Evolutionary conservation across 2,113 vertebrate genomes (phyloP).

Genomic region (Myiozetetes cayanensis): DNA sequence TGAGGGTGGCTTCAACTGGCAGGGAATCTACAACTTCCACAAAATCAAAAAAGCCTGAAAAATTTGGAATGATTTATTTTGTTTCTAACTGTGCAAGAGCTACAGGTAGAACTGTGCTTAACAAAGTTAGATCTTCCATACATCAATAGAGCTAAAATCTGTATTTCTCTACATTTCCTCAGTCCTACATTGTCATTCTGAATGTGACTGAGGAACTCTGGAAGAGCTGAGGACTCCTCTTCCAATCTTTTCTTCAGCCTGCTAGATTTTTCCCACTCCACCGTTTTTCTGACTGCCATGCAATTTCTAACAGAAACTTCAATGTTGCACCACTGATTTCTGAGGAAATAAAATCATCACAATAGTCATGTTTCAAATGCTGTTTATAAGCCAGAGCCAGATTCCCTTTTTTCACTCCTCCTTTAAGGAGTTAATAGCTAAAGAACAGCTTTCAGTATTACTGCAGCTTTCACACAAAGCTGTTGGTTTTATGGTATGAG

Average conservation of each 20-base stretch:
- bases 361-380: background rate
- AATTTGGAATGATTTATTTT: background rate
- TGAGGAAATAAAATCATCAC: background rate
- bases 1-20: background rate
- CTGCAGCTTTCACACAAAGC: background rate
- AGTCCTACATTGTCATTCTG: background rate
- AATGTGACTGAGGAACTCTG: background rate
- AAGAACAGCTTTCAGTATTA: background rate
- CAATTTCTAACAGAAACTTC: background rate
- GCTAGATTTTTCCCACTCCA: background rate
- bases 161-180: background rate
- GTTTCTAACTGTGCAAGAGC: background rate
- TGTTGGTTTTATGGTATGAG: background rate
- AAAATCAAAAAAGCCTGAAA: background rate
- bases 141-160: slow-evolving; percentile 35
- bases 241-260: background rate
- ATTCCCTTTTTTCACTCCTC: background rate
- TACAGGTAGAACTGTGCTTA: background rate
- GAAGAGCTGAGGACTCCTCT: background rate
- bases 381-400: background rate
- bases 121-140: slow-evolving; percentile 37
- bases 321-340: background rate
- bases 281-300: background rate
- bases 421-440: background rate
- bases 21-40: background rate